A percentile compares a stretch with the other conserved stretches of the same genome.
Conservation (phyloP, 1,140 invertebrate genomes). For the Cotesia chilonis region DNA sequence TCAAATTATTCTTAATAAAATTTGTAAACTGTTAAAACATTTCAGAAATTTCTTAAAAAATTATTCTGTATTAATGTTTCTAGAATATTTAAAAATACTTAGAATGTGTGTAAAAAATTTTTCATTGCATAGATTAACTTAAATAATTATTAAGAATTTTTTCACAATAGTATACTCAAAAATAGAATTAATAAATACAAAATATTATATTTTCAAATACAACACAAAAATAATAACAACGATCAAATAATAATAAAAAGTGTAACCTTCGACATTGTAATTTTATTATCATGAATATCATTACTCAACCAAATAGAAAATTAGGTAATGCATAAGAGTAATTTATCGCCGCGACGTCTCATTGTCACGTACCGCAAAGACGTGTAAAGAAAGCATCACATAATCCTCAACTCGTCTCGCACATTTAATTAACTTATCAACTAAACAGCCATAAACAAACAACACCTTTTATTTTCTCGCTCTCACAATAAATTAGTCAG, state of each 20-base stretch:
- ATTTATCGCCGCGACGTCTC: constrained; percentile 4
- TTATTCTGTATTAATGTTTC: too few species aligned
- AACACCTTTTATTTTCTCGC: background rate
- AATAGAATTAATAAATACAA: background rate
- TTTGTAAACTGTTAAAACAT: too few species aligned
- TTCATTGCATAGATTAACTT: too few species aligned
- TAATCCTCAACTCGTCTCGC: constrained; percentile 7
- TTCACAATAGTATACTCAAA: too few species aligned
- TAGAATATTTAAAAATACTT: too few species aligned
- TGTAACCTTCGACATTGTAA: background rate
- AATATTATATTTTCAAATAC: background rate
- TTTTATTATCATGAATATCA: background rate
- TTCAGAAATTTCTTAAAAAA: too few species aligned
- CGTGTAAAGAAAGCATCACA: constrained; percentile 20
- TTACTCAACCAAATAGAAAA: constrained; percentile 12
- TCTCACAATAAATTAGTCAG: too few species aligned
- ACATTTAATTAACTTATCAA: constrained; percentile 6
- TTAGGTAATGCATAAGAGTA: constrained; percentile 1
- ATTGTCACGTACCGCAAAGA: constrained; percentile 1
- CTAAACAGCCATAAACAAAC: background rate
- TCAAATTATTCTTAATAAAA: too few species aligned
- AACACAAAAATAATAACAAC: background rate
- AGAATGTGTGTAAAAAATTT: too few species aligned
- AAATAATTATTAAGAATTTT: too few species aligned
- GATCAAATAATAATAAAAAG: background rate